These are phyloP conservation scores for Dicranocentrus wangi DNA, from an alignment of 2,888 invertebrate species.

Conservation along the genomic window DNA sequence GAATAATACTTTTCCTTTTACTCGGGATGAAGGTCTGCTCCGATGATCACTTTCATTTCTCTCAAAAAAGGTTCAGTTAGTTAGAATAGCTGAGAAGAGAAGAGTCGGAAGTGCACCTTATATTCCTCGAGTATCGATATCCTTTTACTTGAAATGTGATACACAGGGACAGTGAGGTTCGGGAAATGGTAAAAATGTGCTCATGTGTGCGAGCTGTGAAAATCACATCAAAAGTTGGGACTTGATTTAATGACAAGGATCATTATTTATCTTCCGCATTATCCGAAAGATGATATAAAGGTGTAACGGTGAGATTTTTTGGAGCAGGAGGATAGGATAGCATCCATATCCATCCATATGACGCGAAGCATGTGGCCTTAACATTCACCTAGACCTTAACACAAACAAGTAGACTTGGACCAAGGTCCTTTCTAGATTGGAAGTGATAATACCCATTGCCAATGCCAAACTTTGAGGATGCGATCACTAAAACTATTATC, in stretches of 20 bases:
- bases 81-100: neutral
- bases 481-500: slow-evolving; percentile 48
- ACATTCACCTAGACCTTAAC: slow-evolving; percentile 65
- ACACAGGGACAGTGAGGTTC: neutral
- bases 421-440: slow-evolving; percentile 51
- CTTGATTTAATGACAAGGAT: slow-evolving; percentile 44
- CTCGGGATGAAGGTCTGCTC: neutral
- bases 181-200: neutral
- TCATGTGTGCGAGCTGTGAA: slow-evolving; percentile 1
- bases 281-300: neutral
- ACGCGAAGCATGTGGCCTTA: too few relatives aligned
- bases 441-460: slow-evolving; percentile 57
- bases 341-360: too few relatives aligned
- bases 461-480: slow-evolving; percentile 59
- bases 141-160: slow-evolving; percentile 4
- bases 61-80: neutral
- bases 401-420: slow-evolving; percentile 50
- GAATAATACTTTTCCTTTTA: too few relatives aligned
- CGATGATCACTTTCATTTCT: slow-evolving; percentile 14
- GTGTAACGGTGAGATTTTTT: too few relatives aligned
- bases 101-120: slow-evolving; percentile 36
- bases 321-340: too few relatives aligned
- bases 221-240: slow-evolving; percentile 22
- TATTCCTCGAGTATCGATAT: neutral
- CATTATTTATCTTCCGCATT: slow-evolving; percentile 54